A percentile compares a stretch with the other conserved stretches of the same genome.
Evolutionary conservation across 1,140 invertebrate genomes (phyloP).

Genomic region (Monomorium pharaonis): DNA sequence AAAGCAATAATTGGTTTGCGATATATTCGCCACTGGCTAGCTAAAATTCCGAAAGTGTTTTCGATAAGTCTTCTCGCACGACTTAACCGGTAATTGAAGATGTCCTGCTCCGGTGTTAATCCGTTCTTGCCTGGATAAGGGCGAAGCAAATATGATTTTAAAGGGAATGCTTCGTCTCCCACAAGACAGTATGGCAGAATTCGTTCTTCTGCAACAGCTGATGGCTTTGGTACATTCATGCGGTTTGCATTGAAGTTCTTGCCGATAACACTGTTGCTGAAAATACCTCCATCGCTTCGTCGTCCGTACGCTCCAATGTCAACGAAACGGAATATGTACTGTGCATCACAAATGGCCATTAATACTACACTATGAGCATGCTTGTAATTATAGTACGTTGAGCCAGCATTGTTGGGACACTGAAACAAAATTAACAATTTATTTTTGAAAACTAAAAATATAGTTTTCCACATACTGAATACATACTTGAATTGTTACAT

Average conservation of each 20-base stretch:
- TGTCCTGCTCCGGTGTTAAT: not conserved
- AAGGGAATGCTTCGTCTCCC: not conserved
- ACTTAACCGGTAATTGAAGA: no score
- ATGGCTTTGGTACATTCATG: not conserved
- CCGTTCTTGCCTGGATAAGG: not conserved
- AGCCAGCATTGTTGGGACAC: not conserved
- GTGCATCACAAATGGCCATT: not conserved
- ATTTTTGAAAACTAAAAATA: not conserved
- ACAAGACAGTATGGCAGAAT: not conserved
- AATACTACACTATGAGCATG: not conserved
- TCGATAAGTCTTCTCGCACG: not conserved
- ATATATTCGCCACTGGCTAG: not conserved
- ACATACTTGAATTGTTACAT: not conserved
- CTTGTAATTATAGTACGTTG: not conserved
- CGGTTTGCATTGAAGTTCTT: not conserved
- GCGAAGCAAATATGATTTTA: not conserved
- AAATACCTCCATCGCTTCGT: not conserved
- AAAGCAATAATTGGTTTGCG: not conserved
- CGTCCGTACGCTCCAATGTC: not conserved
- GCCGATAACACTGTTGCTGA: not conserved
- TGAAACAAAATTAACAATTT: not conserved
- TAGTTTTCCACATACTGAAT: not conserved
- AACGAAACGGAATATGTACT: not conserved
- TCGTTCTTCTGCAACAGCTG: not conserved
- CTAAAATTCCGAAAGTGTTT: not conserved